Evolutionary conservation across 1,140 invertebrate genomes (phyloP), one percentile per base, ranked within the genome.

Genomic region (Drosophila pandora): DNA sequence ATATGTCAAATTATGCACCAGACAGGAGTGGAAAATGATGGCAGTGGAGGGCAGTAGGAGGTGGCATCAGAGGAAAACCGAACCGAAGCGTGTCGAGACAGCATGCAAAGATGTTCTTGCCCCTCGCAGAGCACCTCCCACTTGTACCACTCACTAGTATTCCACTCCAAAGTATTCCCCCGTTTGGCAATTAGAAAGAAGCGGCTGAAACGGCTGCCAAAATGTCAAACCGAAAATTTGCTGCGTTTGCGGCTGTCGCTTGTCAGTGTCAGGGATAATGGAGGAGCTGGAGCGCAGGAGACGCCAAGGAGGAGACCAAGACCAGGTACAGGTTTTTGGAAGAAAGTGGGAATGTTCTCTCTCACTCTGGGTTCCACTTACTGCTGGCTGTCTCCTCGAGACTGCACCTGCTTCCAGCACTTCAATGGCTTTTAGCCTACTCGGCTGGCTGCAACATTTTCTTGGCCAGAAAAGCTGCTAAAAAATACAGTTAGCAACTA

Each of bases 161-260:
- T n/a, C n/a, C n/a, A 63, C 50, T 23, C 13, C 41, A 3, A 50
- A 23, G 39, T 10, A 50, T 37, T 39, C 8, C 47, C 28, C 39
- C 39, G 9, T 48, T 55, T 56, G 74, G 78, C 82, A 85, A 87
- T 85, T 85, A 85, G 76, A 81, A 70, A 70, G 77, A 73, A 67
- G 54, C 50, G 45, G 41, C 57, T 62, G 74, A 74, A 61, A 62
- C 68, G 76, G 55, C 81, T 85, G 81, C 78, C 82, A 85, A 87
- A 85, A 85, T 85, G 81, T 85, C 81, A 85, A 85, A 87, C 67
- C 74, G 70, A 81, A 85, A 85, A 81, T 85, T 68, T 81, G 82
- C 77, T 78, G 70, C 70, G 71, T 74, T 74, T 74, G 70, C 71
- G 32, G 59, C 76, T 48, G 65, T 57, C 58, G 63, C 57, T 48